Conservation (phyloP, 1,140 invertebrate species). For the Tachypleus tridentatus region DNA sequence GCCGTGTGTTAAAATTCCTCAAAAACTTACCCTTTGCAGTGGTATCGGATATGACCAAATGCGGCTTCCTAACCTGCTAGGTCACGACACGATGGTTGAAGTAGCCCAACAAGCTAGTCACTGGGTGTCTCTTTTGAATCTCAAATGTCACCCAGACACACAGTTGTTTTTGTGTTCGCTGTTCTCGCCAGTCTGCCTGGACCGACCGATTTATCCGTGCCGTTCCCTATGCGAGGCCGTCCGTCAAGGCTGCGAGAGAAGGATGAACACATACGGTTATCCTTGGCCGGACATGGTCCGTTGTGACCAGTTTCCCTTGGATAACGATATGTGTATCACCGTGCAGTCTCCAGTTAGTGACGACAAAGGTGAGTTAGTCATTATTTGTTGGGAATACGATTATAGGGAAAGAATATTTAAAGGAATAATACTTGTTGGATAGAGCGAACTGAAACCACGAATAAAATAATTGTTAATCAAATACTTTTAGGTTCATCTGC, state of each 20-base stretch:
- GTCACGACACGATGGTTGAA: conserved; percentile 53
- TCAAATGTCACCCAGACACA: conserved; percentile 55
- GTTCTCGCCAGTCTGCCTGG: conserved; percentile 55
- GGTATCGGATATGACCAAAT: conserved; percentile 53
- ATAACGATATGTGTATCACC: conserved; percentile 56
- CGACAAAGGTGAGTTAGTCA: too few relatives aligned
- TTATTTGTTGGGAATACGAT: too few relatives aligned
- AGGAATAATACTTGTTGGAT: too few relatives aligned
- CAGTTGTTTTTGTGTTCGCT: conserved; percentile 57
- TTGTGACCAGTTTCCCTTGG: conserved; percentile 51
- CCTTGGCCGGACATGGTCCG: conserved; percentile 56
- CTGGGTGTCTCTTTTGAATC: conserved; percentile 49
- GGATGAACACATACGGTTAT: conserved; percentile 51
- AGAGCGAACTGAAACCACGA: too few relatives aligned
- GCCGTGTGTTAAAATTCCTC: conserved; percentile 51
- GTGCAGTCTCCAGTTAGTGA: conserved; percentile 28
- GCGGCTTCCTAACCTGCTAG: conserved; percentile 55
- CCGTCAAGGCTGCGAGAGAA: conserved; percentile 43
- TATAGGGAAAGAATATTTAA: too few relatives aligned
- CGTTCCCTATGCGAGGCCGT: conserved; percentile 51
- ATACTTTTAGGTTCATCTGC: too few relatives aligned
- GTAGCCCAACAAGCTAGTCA: conserved; percentile 46
- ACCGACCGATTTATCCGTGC: conserved; percentile 49
- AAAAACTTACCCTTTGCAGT: conserved; percentile 49
- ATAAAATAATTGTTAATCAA: too few relatives aligned